A percentile compares a stretch with the other conserved stretches of the same genome.
These are phyloP conservation scores for Drosophila prolongata DNA, from an alignment of 2,888 invertebrate species.

Conservation along the genomic window DNA sequence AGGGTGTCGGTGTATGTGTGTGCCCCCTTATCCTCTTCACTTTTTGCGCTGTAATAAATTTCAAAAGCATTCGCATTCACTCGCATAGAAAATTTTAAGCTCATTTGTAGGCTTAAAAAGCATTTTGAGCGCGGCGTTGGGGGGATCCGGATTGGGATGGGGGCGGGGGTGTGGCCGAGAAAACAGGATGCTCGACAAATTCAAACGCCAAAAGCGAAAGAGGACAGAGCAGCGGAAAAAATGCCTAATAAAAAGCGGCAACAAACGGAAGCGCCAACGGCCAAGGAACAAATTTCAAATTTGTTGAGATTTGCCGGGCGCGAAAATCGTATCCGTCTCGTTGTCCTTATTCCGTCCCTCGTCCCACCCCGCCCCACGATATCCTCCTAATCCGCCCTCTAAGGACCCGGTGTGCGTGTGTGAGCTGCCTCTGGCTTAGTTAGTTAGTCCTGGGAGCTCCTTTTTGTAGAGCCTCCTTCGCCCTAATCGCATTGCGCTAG, in stretches of 20 bases:
- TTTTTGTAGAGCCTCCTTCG: conserved; percentile 3
- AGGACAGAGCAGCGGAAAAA: conserved; percentile 28
- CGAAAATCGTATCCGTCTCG: conserved; percentile 70
- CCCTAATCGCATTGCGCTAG: conserved; percentile 68
- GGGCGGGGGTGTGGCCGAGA: neutral
- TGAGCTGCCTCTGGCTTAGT: conserved; percentile 33
- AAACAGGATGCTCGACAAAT: conserved; percentile 70
- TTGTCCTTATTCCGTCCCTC: conserved; percentile 35
- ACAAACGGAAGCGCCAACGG: conserved; percentile 65
- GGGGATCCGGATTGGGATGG: neutral
- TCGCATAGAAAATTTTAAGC: conserved; percentile 83
- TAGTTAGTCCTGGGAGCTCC: conserved; percentile 23
- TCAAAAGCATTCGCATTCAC: conserved; percentile 81
- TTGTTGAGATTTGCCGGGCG: conserved; percentile 72
- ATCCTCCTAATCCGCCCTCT: conserved; percentile 14
- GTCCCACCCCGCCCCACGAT: neutral
- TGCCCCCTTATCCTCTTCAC: conserved; percentile 15
- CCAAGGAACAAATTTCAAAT: conserved; percentile 61
- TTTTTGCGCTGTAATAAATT: conserved; percentile 70
- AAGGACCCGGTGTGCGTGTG: conserved; percentile 21
- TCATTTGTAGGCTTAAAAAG: conserved; percentile 82
- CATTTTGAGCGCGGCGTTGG: conserved; percentile 28
- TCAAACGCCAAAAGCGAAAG: conserved; percentile 64
- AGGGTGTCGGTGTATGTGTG: conserved; percentile 20
- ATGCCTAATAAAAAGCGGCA: conserved; percentile 45